Percentiles rank a stretch among this genome's conserved stretches.
Conservation (phyloP, 2,113 vertebrate species). For the Pipra filicauda region DNA sequence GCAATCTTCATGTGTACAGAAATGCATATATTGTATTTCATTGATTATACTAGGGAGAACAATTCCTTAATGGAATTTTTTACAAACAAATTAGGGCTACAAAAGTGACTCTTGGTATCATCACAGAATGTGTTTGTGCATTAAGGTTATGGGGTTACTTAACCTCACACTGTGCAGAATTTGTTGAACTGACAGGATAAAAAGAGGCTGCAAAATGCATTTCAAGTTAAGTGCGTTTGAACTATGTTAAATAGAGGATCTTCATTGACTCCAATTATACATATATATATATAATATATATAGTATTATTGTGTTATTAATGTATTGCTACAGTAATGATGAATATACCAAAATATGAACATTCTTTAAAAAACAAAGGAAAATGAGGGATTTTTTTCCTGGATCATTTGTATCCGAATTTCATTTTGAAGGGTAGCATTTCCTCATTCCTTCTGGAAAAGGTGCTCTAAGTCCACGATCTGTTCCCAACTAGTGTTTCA, state of each 20-base stretch:
- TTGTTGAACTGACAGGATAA: neutral
- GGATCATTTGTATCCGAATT: neutral
- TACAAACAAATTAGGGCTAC: neutral
- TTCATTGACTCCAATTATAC: neutral
- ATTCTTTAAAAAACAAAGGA: neutral
- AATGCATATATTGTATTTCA: neutral
- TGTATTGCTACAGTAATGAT: neutral
- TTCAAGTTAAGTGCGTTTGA: neutral
- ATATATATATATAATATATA: neutral
- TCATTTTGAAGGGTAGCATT: neutral
- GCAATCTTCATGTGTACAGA: neutral
- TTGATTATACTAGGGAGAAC: neutral
- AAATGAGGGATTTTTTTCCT: fast-evolving
- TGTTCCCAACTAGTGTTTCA: neutral
- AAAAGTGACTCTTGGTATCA: neutral
- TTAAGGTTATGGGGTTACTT: neutral
- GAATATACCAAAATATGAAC: neutral
- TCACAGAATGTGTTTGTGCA: neutral
- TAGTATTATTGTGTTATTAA: neutral
- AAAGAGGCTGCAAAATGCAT: neutral
- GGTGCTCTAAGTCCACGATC: neutral
- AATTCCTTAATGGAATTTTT: neutral
- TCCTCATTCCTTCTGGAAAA: neutral
- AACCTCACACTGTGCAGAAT: neutral
- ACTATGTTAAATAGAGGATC: neutral